These are phyloP conservation scores for Sphaerophoria rueppellii DNA, from an alignment of 2,888 invertebrate species.

Conservation along the genomic window DNA sequence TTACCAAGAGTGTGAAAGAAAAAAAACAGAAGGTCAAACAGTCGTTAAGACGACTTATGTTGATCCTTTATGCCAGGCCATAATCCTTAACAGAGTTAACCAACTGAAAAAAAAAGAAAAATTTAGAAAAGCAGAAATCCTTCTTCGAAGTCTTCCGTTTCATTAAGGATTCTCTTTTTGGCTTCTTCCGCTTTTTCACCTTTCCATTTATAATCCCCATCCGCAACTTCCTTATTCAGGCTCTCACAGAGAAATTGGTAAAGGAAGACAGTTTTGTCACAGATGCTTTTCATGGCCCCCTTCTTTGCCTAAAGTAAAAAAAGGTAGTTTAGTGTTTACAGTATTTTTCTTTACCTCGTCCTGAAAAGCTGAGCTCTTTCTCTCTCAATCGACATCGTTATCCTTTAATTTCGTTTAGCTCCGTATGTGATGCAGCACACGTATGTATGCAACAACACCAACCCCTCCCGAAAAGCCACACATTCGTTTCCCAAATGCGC, in stretches of 20 bases:
- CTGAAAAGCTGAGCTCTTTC: not conserved
- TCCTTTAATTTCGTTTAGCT: slow-evolving; percentile 72
- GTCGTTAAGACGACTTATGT: slow-evolving; percentile 50
- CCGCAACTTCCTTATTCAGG: not conserved
- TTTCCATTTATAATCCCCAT: slow-evolving; percentile 37
- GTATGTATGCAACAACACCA: not conserved
- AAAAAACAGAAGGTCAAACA: slow-evolving; percentile 53
- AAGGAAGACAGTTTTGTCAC: slow-evolving; percentile 42
- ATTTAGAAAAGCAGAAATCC: slow-evolving; percentile 27
- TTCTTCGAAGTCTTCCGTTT: slow-evolving; percentile 62
- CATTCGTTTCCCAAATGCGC: slow-evolving; percentile 32
- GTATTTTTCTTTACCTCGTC: slow-evolving; percentile 27
- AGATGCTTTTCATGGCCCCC: slow-evolving; percentile 66
- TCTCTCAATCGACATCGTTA: slow-evolving; percentile 64
- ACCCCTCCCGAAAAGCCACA: slow-evolving; percentile 49
- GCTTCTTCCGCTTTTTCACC: slow-evolving; percentile 35
- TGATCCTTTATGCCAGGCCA: slow-evolving; percentile 27
- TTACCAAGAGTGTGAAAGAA: slow-evolving; percentile 18
- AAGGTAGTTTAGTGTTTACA: slow-evolving; percentile 54
- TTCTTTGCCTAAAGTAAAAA: not conserved
- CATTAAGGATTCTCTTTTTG: slow-evolving; percentile 62
- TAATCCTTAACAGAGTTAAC: slow-evolving; percentile 31
- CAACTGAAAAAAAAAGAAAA: slow-evolving; percentile 27
- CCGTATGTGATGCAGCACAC: slow-evolving; percentile 49
- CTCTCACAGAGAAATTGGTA: not conserved